A percentile compares a stretch with the other conserved stretches of the same genome.
These are phyloP conservation scores for Amphiprion ocellaris DNA, from an alignment of 2,113 vertebrate genomes.

Conservation along the genomic window DNA sequence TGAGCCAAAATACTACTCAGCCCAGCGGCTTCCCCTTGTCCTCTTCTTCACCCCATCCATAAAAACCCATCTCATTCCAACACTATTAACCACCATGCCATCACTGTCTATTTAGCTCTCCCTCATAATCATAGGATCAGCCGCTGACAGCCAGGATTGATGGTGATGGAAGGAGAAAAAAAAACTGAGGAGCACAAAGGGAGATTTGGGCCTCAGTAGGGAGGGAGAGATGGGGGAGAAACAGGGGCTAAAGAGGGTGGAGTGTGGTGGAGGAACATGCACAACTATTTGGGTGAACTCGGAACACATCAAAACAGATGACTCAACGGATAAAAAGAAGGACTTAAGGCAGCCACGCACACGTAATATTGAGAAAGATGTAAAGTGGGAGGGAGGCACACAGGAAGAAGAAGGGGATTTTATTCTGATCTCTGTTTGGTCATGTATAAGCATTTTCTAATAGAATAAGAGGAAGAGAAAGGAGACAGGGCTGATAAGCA, in stretches of 20 bases:
- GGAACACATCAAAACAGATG: conserved; percentile 43
- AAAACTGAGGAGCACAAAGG: not conserved
- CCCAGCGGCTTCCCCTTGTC: not conserved
- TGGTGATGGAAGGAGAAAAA: conserved; percentile 16
- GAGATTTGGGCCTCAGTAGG: not conserved
- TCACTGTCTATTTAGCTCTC: conserved; percentile 15
- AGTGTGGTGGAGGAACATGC: not conserved
- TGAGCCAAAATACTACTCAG: not conserved
- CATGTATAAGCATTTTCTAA: conserved; percentile 16
- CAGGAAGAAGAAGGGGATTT: conserved; percentile 30
- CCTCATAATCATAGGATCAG: conserved; percentile 31
- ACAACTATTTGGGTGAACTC: conserved; percentile 26
- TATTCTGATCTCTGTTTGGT: conserved; percentile 37
- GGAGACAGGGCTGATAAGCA: not conserved
- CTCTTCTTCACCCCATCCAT: not conserved
- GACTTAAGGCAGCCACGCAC: conserved; percentile 38
- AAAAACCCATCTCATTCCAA: not conserved
- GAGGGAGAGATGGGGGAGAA: not conserved
- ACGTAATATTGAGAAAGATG: conserved; percentile 41
- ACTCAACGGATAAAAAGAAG: conserved; percentile 42
- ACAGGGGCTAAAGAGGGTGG: not conserved
- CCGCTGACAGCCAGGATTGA: conserved; percentile 5
- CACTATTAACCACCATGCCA: conserved; percentile 10
- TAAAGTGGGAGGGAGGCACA: conserved; percentile 42
- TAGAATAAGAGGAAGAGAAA: conserved; percentile 17